Evolutionary conservation across 2,888 invertebrate genomes (phyloP), one percentile per base, ranked within the genome.

Genomic region (Diaperis boleti): DNA sequence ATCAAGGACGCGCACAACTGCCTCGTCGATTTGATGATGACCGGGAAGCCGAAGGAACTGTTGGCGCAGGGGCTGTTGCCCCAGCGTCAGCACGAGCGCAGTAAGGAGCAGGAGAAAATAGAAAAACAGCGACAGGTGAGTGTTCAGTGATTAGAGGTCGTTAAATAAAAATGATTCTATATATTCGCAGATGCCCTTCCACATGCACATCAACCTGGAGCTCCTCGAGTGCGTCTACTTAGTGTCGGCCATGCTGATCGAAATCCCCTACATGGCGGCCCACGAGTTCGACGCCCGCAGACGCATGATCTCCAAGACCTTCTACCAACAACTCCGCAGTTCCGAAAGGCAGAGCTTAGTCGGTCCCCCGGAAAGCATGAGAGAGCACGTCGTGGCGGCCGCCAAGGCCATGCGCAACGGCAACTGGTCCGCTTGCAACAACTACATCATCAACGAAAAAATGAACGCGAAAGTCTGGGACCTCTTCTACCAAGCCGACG

Each of bases 381-480:
- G 99, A 1, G 99, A 99, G 74, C 99, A 99, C 80, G 97, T 99
- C 0, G 98, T 99, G 0, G 98, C 99, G 6, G 99, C 99, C 0
- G 96, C 98, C 1, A 91, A 98, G 76, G 96, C 98, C 0, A 98
- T 99, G 98, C 89, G 98, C 3, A 94, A 95, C 72, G 99, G 99
- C 1, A 97, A 99, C 81, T 99, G 99, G 99, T 87, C 89, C 56
- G 92, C 94, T 0, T 98, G 97, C 77, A 92, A 94, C 72, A 92
- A 92, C 79, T 97, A 90, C 78, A 95, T 99, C 72, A 96, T 99
- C 72, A 99, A 99, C 79, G 97, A 98, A 65, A 99, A 99, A 83
- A 99, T 99, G 99, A 98, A 99, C 81, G 92, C 93, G 15, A 96
- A 96, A 86, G 96, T 98, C 0, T 98, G 98, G 98, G 97, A 98